phyloP scores from a whole-genome alignment of 2,113 vertebrate genomes.

The Oceanodroma tethys region DNA sequence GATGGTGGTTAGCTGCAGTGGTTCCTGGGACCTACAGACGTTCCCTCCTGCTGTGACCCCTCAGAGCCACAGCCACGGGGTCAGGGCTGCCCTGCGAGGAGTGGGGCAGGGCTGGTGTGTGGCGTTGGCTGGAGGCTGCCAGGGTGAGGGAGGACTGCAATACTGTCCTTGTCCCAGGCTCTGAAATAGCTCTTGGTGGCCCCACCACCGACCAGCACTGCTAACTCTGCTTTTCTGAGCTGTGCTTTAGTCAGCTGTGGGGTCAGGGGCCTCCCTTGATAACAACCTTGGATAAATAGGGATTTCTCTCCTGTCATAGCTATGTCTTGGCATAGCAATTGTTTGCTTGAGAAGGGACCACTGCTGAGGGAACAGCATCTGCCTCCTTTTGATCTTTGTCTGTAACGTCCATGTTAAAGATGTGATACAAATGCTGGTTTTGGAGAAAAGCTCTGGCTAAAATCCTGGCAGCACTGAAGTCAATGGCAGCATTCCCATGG shows the following conservation, averaged over 20 bases:
- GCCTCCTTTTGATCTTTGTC: background rate
- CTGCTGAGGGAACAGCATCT: background rate
- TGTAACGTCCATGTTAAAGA: background rate
- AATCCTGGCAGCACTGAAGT: background rate
- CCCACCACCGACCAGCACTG: background rate
- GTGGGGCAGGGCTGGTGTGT: background rate
- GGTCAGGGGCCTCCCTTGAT: background rate
- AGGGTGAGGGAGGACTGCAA: background rate
- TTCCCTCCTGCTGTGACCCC: background rate
- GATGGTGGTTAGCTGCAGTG: background rate
- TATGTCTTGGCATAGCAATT: background rate
- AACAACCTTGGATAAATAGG: background rate
- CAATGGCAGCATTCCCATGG: background rate
- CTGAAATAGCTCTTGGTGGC: background rate
- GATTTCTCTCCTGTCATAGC: background rate
- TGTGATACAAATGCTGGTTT: background rate
- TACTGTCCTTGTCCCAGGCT: background rate
- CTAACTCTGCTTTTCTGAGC: background rate
- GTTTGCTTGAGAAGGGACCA: background rate
- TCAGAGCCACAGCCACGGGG: background rate
- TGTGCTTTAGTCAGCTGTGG: background rate
- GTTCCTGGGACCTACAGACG: background rate
- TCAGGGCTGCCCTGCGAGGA: background rate
- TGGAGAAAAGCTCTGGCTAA: background rate
- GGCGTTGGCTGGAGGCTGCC: background rate